Base-by-base conservation (phyloP, 2,888 invertebrate species). In the Lasius fuliginosus region DNA sequence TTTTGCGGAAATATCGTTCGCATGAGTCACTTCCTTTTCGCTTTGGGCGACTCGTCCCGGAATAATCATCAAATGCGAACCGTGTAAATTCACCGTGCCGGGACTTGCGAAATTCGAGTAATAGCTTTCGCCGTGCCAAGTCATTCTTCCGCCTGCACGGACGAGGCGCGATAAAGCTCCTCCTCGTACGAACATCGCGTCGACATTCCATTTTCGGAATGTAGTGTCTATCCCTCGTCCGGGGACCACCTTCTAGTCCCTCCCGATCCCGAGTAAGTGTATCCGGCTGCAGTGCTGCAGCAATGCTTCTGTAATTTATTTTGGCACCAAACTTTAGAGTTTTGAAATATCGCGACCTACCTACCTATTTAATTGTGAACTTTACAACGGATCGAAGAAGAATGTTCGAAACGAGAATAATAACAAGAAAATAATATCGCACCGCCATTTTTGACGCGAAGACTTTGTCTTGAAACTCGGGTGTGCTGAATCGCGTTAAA, bases 181-280 rank as follows among this genome's bases (percentile, higher is more conserved):
- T 40, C 56, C 79, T 79, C 79, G 69, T 68, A 77, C 77, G 69
- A 60, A 79, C 58, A 71, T 79, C 71, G 69, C 71, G 79, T 71
- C 69, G 79, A 79, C 79, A 79, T 79, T 79, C 79, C 79, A 79
- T 79, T 71, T 79, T 79, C 79, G 79, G 79, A 79, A 79, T 79
- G 79, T 79, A 79, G 58, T 58, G 58, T 42, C 71, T 79, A 71
- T 71, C 42, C 71, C 23, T 58, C 71, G 46, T 46, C 42, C 58
- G 58, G 71, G 79, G 79, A 69, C 79, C 69, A 46, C 58, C 79
- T 23, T 71, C 79, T 58, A 71, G 71, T 53, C 5, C 36, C n/a
- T n/a, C 53, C 53, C 53, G 8, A 42, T 79, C 33, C 58, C 33
- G 42, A 42, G 58, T 46, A 69, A 69, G 71, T 69, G 42, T 79